Percentiles rank a stretch among this genome's conserved stretches.
Evolutionary conservation across 2,113 vertebrate genomes (phyloP).

Genomic region (Euleptes europaea): DNA sequence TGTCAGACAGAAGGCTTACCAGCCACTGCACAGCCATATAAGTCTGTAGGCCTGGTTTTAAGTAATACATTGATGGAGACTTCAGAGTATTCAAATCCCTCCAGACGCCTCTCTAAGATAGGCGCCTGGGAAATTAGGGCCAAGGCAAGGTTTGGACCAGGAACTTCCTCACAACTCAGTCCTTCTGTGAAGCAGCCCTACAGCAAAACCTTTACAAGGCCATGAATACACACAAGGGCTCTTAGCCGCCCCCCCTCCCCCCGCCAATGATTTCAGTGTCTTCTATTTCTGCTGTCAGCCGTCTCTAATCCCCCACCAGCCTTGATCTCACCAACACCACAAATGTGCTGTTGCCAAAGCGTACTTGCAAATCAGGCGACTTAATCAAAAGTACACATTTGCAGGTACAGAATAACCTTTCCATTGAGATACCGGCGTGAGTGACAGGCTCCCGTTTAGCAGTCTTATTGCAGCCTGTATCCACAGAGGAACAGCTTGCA

Average conservation of each 20-base stretch:
- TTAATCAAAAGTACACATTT: constrained; percentile 63
- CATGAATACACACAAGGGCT: not conserved
- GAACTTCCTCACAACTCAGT: not conserved
- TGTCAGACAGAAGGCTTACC: too few species aligned
- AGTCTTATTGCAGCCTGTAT: constrained; percentile 49
- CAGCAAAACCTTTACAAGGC: not conserved
- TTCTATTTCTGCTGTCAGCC: not conserved
- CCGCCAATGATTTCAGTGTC: not conserved
- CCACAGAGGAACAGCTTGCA: constrained; percentile 40
- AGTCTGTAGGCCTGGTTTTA: too few species aligned
- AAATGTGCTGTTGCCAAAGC: not conserved
- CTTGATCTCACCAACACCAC: not conserved
- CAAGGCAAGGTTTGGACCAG: not conserved
- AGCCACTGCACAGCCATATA: too few species aligned
- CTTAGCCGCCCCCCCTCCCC: too few species aligned
- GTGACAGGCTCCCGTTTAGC: constrained; percentile 64
- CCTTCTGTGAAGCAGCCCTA: not conserved
- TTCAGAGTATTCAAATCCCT: too few species aligned
- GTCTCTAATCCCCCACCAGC: not conserved
- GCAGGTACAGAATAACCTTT: constrained; percentile 68
- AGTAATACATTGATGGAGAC: too few species aligned
- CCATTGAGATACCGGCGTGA: constrained; percentile 35
- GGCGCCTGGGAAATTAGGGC: not conserved
- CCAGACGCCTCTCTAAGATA: too few species aligned
- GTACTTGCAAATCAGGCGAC: constrained; percentile 10